phyloP scores from a whole-genome alignment of 2,888 invertebrate species.

The Chymomyza fuscimana region DNA sequence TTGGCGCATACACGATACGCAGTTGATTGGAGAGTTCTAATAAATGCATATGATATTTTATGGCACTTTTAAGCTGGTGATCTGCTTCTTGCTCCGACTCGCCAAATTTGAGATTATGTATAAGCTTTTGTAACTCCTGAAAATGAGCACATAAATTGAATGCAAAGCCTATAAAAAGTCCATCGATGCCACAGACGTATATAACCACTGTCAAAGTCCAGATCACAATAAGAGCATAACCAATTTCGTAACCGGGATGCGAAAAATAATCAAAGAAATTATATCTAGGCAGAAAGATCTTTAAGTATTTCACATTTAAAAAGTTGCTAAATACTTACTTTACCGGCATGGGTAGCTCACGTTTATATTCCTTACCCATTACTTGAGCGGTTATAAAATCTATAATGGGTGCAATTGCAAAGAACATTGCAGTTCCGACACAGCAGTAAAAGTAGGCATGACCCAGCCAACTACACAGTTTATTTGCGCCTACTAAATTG shows the following conservation, averaged over 20 bases:
- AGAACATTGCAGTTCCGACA: conserved; percentile 70
- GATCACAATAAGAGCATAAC: conserved; percentile 63
- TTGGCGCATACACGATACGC: conserved; percentile 67
- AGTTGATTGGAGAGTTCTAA: conserved; percentile 60
- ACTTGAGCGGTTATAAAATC: conserved; percentile 56
- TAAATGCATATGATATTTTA: conserved; percentile 68
- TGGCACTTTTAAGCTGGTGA: conserved; percentile 43
- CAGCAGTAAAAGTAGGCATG: conserved; percentile 65
- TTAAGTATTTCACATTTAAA: not conserved
- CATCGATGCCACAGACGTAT: conserved; percentile 72
- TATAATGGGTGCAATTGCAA: conserved; percentile 70
- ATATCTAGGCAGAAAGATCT: conserved; percentile 56
- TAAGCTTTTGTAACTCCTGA: conserved; percentile 62
- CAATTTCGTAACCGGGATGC: conserved; percentile 69
- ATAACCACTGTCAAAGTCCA: conserved; percentile 63
- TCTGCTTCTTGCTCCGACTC: not conserved
- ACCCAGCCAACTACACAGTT: conserved; percentile 53
- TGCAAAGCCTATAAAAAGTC: conserved; percentile 74
- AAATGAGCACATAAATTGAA: conserved; percentile 74
- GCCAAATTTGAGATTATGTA: conserved; percentile 40
- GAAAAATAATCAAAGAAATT: conserved; percentile 60
- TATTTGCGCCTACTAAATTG: conserved; percentile 46
- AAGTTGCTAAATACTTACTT: conserved; percentile 53
- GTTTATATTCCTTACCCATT: conserved; percentile 28
- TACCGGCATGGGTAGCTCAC: conserved; percentile 77